Percentiles rank a stretch among this genome's conserved stretches.
These are phyloP conservation scores for Emesis russula DNA, from an alignment of 2,888 invertebrate species.

Conservation along the genomic window DNA sequence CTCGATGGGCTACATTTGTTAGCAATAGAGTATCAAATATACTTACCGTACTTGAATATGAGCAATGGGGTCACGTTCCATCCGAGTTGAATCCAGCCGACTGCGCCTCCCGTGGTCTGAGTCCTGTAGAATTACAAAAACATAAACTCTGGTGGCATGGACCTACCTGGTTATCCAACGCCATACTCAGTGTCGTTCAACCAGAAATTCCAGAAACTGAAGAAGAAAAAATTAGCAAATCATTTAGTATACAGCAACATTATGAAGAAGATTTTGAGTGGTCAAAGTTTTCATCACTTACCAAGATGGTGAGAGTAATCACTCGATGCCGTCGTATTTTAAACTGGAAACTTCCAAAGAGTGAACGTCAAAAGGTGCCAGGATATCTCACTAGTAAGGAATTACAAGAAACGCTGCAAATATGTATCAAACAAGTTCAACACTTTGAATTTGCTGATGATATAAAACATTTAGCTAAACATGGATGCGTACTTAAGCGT, in stretches of 20 bases:
- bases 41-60: constrained; percentile 49
- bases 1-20: constrained; percentile 52
- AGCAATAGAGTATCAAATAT: constrained; percentile 78
- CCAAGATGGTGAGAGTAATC: background rate
- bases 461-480: background rate
- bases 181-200: too few species aligned
- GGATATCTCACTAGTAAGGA: background rate
- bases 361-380: background rate
- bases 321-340: background rate
- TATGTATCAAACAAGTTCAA: constrained; percentile 7
- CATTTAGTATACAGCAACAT: background rate
- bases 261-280: too few species aligned
- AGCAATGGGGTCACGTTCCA: constrained; percentile 59
- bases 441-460: background rate
- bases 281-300: too few species aligned
- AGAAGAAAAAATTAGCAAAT: background rate
- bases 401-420: background rate
- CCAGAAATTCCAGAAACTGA: background rate
- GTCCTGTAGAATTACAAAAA: background rate
- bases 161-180: constrained; percentile 24
- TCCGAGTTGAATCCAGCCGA: constrained; percentile 86
- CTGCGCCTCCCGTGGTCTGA: constrained; percentile 27
- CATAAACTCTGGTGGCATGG: constrained; percentile 30
- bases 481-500: too few species aligned
- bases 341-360: too few species aligned